Base-by-base conservation (phyloP, 2,797 vertebrate species). In the Periophthalmus magnuspinnatus region DNA sequence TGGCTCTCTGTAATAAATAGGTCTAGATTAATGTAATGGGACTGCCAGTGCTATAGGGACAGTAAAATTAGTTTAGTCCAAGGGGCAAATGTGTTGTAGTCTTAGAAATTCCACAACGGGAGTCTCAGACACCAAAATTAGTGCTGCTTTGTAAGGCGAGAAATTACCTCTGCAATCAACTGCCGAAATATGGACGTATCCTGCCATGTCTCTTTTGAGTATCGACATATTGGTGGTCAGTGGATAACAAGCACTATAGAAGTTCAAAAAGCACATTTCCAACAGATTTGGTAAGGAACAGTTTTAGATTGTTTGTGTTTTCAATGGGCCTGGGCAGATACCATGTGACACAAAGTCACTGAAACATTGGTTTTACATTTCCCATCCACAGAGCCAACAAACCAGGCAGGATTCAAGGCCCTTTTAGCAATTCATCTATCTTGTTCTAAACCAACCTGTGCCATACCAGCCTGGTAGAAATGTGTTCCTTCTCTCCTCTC, bases 121-220 rank as follows among this genome's bases (percentile, higher is more conserved):
- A 76, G 71, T 47, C 5, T 71, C 52, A 28, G n/a, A 66, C 66
- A 21, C 14, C 70, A 47, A 57, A 57, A 24, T 75, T 33, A 65
- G 57, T 47, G 56, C 52, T 70, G 64, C 55, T 67, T 55, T 71
- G 41, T 47, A 64, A 19, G 14, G 5, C 9, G 5, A 82, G 72
- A 65, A 67, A 61, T 77, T 69, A 86, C 81, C 84, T 88, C 83
- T 84, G 80, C 84, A 79, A 82, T 76, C 79, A 85, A 81, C 82
- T 88, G 84, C 88, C 84, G 79, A 84, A 76, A 83, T 80, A 80
- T 75, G 73, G 83, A 75, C 79, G 72, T 81, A 82, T 84, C 74
- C 79, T 82, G 79, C 76, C 77, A 77, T 84, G 71, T 86, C 73
- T 74, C 55, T 65, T 68, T 69, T 80, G 74, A 67, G 77, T 68